Conservation (phyloP, 2,888 invertebrate species). For the Salpingus planirostris region DNA sequence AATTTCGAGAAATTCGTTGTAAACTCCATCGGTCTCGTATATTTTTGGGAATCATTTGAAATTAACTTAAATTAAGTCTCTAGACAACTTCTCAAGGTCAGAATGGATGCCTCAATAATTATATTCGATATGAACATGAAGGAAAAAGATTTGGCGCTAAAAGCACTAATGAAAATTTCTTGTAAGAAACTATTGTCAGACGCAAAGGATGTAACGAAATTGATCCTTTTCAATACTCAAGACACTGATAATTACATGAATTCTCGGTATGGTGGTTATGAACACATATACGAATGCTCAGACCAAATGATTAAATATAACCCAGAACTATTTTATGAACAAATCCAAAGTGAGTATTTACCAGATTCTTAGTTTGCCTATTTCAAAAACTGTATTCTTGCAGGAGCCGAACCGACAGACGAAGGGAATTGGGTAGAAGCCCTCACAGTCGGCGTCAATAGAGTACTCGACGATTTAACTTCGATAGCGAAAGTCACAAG, state of each 20-base stretch:
- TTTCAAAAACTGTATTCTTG: conserved; percentile 1
- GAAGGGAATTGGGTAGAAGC: conserved; percentile 10
- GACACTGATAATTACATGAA: conserved; percentile 7
- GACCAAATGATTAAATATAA: conserved; percentile 2
- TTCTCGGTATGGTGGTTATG: conserved; percentile 3
- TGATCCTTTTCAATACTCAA: conserved; percentile 8
- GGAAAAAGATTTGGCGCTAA: neutral
- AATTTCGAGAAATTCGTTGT: no score
- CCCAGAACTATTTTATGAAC: conserved; percentile 1
- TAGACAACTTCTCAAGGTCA: no score
- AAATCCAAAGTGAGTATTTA: conserved; percentile 7
- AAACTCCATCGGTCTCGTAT: no score
- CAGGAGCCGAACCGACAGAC: conserved; percentile 1
- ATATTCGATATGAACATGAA: neutral
- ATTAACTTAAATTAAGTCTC: no score
- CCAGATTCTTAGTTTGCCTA: conserved; percentile 1
- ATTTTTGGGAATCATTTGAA: no score
- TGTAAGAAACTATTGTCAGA: conserved; percentile 2
- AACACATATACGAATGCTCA: conserved; percentile 7
- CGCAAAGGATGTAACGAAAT: conserved; percentile 7
- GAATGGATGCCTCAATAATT: no score
- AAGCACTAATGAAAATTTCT: conserved; percentile 7
- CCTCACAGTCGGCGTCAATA: conserved; percentile 4
- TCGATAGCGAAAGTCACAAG: conserved; percentile 3
- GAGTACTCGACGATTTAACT: conserved; percentile 5